Evolutionary conservation across 2,113 vertebrate genomes (phyloP), one percentile per base, ranked within the genome.

Genomic region (Columbina picui): DNA sequence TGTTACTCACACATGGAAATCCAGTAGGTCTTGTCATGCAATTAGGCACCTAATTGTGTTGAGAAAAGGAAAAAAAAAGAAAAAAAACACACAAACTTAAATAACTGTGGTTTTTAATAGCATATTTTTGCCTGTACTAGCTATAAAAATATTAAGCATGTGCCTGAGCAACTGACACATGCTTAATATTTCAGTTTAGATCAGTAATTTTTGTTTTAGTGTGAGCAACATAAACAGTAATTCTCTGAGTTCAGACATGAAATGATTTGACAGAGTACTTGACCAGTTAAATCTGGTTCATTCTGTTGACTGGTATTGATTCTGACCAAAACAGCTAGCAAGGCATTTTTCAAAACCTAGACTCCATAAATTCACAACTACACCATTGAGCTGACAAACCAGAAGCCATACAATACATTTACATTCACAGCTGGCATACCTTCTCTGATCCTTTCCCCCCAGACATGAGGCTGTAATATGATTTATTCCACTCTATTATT

Each of bases 401-500:
- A 93, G 74, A 89, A 96, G 87, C 78, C 71, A 77, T 63, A 84
- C 94, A 97, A 70, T 88, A 88, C 87, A 93, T 96, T 97, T 95
- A 97, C 64, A 96, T 93, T 92, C 94, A 93, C 75, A 88, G 70
- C 74, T 88, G 74, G 87, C 92, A 84, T 64, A 59, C 64, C 52
- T 95, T 30, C 82, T 93, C 93, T 95, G 94, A 88, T 96, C 71
- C 80, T 93, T 96, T 83, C 77, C 56, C 50, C 71, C 61, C 69
- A 93, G 78, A 86, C 84, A 94, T 67, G 73, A 93, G 71, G 12
- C 82, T 84, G 76, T 88, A 94, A 94, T 91, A 88, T 95, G 93
- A 96, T 96, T 97, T 96, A 95, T 96, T 96, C 81, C 78, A 89
- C 60, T 88, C 75, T 87, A 79, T 96, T 96, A 96, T 95, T 93